phyloP scores from a whole-genome alignment of 2,113 vertebrate species.

The Recurvirostra avosetta region DNA sequence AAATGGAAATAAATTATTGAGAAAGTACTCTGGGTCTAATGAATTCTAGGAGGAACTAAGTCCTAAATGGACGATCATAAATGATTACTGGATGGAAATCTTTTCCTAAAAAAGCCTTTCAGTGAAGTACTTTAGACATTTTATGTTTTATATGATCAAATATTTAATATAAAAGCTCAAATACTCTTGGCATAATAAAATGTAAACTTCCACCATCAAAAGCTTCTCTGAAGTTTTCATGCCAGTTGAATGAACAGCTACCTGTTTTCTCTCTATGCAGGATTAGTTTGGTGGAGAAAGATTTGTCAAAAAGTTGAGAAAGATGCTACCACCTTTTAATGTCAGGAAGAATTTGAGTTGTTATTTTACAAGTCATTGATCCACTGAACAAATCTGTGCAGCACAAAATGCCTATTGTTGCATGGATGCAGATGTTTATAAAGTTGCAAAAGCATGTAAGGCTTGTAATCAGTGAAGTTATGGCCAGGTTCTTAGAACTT shows the following conservation, averaged over 20 bases:
- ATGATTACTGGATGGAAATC: neutral
- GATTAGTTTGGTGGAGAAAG: constrained; percentile 9
- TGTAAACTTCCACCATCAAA: neutral
- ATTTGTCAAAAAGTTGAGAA: neutral
- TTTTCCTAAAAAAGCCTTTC: neutral
- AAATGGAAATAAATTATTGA: neutral
- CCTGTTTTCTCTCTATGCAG: neutral
- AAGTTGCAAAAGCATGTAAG: neutral
- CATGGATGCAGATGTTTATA: neutral
- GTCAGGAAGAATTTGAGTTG: constrained; percentile 3
- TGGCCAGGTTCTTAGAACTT: neutral
- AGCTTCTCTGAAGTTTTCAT: neutral
- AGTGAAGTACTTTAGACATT: neutral
- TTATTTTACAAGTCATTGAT: neutral
- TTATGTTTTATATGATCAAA: neutral
- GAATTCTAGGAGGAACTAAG: neutral
- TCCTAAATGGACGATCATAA: neutral
- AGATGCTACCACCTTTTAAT: constrained; percentile 1
- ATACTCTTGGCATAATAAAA: neutral
- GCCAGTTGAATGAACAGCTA: neutral
- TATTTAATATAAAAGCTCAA: neutral
- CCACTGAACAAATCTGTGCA: neutral
- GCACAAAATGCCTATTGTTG: neutral
- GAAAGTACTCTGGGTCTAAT: neutral
- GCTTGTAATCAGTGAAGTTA: neutral